These are phyloP conservation scores for Caenorhabditis brenneri DNA, from an alignment of 1,140 invertebrate species.

Conservation along the genomic window DNA sequence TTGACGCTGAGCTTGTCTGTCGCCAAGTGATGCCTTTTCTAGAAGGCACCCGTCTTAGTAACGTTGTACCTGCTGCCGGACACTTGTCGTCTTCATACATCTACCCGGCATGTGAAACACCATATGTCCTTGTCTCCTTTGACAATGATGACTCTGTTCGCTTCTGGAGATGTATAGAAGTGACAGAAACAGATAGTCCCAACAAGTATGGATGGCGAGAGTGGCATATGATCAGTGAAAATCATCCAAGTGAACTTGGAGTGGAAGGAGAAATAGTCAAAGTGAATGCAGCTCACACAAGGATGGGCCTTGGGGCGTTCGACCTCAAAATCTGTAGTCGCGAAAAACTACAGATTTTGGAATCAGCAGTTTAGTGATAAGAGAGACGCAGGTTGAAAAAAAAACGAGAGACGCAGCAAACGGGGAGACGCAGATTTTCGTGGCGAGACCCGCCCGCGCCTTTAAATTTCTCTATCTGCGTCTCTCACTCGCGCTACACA, in stretches of 20 bases:
- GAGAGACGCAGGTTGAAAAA: too few relatives aligned
- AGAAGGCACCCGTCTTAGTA: slow-evolving; percentile 17
- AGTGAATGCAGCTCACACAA: slow-evolving; percentile 80
- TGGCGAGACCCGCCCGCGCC: too few relatives aligned
- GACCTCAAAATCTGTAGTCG: too few relatives aligned
- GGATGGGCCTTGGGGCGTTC: too few relatives aligned
- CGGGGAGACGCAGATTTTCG: too few relatives aligned
- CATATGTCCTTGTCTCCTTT: slow-evolving; percentile 88
- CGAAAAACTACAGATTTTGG: too few relatives aligned
- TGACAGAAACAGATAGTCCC: background rate
- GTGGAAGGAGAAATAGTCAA: slow-evolving; percentile 58
- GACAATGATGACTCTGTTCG: slow-evolving; percentile 84
- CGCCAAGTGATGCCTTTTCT: slow-evolving; percentile 35
- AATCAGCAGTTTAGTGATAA: too few relatives aligned
- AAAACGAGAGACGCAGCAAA: too few relatives aligned
- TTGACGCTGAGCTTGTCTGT: slow-evolving; percentile 44
- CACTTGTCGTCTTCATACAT: slow-evolving; percentile 97
- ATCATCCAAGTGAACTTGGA: slow-evolving; percentile 63
- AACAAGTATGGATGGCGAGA: slow-evolving; percentile 63
- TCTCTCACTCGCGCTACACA: too few relatives aligned
- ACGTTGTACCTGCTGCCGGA: slow-evolving; percentile 83
- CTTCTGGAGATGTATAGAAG: slow-evolving; percentile 70
- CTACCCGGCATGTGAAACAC: slow-evolving; percentile 94
- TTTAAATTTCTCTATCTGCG: too few relatives aligned
- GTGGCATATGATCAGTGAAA: slow-evolving; percentile 70